Base-by-base conservation (phyloP, 1,140 invertebrate species). In the Drosophila biarmipes region DNA sequence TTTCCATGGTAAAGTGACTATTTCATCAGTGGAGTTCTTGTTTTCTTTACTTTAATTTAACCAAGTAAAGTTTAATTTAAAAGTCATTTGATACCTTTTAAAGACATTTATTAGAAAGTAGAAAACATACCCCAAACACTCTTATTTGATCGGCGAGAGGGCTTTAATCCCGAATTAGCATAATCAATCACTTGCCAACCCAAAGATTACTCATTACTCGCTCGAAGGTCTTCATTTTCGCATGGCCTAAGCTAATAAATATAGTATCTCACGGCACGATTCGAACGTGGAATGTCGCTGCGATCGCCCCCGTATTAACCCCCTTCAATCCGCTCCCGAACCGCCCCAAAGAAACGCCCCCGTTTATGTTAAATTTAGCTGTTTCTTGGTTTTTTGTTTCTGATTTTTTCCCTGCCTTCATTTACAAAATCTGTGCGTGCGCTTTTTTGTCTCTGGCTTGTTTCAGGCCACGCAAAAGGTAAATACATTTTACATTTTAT, bases 341-440 rank as follows among this genome's bases (percentile, higher is more conserved):
- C 62, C 52, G 67, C n/a, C 51, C 27, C 34, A 31, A 10, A 45
- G n/a, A 21, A 27, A 42, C 73, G 73, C 73, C 73, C 73, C 58
- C 73, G 40, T 67, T 75, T 35, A 31, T 34, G 48, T 58, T 75
- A 54, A 67, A 69, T 69, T 54, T 67, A 67, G 62, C 24, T 27
- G 55, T 34, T 38, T 38, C 7, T 56, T 67, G 71, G 21, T 53
- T 24, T 48, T 46, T 24, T 35, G 40, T 58, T 54, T 45, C 49
- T 29, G 43, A 21, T 15, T 73, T 59, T 73, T 67, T 38, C 34
- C 15, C 49, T 67, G 61, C 35, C 78, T 86, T 85, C 81, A 87
- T 82, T 86, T 81, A 86, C 82, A 86, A 86, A 86, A 89, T 87
- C 78, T 69, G 74, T 78, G 82, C 82, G 82, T 87, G 82, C 69